Percentiles rank a stretch among this genome's conserved stretches.
Evolutionary conservation across 2,888 invertebrate species (phyloP).

Genomic region (Netelia virgata): DNA sequence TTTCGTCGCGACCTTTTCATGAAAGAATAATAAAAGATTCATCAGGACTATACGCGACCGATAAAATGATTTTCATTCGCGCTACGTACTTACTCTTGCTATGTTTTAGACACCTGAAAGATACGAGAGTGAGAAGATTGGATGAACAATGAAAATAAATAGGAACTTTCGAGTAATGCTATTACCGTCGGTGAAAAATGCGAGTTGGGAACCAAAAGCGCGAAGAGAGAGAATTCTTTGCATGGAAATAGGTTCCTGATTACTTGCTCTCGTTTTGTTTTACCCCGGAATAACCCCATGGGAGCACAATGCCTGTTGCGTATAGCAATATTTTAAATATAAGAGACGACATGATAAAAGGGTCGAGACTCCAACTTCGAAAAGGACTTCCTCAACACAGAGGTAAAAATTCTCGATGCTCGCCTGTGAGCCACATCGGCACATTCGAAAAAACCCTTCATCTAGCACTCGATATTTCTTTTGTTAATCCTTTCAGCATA

Average conservation of each 20-base stretch:
- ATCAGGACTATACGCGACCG: neutral
- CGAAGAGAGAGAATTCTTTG: neutral
- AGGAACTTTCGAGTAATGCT: neutral
- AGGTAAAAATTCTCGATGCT: too few relatives aligned
- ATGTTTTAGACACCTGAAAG: neutral
- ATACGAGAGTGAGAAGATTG: constrained; percentile 11
- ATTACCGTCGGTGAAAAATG: too few relatives aligned
- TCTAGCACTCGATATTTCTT: too few relatives aligned
- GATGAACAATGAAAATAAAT: neutral
- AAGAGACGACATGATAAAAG: too few relatives aligned
- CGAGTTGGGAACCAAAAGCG: too few relatives aligned
- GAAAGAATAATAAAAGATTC: neutral
- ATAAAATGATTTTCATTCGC: constrained; percentile 52
- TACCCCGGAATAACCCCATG: neutral
- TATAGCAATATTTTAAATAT: too few relatives aligned
- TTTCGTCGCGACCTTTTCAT: constrained; percentile 7
- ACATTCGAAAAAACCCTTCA: too few relatives aligned
- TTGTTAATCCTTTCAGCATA: too few relatives aligned
- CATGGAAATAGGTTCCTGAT: neutral
- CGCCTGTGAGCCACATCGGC: too few relatives aligned
- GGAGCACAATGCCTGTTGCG: neutral
- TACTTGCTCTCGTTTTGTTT: neutral
- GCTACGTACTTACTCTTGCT: neutral
- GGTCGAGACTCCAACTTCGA: too few relatives aligned
- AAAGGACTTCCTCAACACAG: too few relatives aligned